These are phyloP conservation scores for Acronicta aceris DNA, from an alignment of 2,888 invertebrate species.

Conservation along the genomic window DNA sequence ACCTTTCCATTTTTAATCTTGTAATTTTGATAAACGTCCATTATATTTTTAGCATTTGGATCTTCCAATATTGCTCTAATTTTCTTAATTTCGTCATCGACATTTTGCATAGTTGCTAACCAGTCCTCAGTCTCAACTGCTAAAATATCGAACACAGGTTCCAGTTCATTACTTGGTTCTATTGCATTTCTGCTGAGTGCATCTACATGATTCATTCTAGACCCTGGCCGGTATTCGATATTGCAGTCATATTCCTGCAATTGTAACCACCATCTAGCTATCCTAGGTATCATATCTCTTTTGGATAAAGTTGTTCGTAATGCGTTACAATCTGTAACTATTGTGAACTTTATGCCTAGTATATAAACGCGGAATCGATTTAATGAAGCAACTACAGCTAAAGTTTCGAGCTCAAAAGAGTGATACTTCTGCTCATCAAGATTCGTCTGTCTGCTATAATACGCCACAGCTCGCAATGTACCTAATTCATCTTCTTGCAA, in stretches of 20 bases:
- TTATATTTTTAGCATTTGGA: too few relatives aligned
- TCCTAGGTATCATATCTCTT: constrained; percentile 31
- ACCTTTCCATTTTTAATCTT: too few relatives aligned
- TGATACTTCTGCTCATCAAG: constrained; percentile 36
- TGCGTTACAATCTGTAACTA: background rate
- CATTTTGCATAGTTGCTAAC: too few relatives aligned
- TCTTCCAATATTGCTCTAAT: too few relatives aligned
- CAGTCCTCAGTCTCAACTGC: too few relatives aligned
- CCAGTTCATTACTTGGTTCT: too few relatives aligned
- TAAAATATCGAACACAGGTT: too few relatives aligned
- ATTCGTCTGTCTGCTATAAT: constrained; percentile 6
- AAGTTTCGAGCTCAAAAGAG: constrained; percentile 48
- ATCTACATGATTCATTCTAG: constrained; percentile 56
- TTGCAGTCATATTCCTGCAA: constrained; percentile 57
- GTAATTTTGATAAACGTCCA: too few relatives aligned
- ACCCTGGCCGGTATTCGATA: constrained; percentile 56
- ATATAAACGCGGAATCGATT: constrained; percentile 40
- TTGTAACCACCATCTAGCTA: constrained; percentile 61
- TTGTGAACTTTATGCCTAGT: constrained; percentile 3
- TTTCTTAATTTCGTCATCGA: too few relatives aligned
- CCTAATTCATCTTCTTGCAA: background rate
- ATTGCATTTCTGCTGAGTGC: constrained; percentile 49
- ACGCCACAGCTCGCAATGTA: background rate
- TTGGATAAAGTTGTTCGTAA: constrained; percentile 6
- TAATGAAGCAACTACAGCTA: constrained; percentile 46